These are phyloP conservation scores for Acanthurus lineatus DNA, from an alignment of 2,797 vertebrate species.

Conservation along the genomic window DNA sequence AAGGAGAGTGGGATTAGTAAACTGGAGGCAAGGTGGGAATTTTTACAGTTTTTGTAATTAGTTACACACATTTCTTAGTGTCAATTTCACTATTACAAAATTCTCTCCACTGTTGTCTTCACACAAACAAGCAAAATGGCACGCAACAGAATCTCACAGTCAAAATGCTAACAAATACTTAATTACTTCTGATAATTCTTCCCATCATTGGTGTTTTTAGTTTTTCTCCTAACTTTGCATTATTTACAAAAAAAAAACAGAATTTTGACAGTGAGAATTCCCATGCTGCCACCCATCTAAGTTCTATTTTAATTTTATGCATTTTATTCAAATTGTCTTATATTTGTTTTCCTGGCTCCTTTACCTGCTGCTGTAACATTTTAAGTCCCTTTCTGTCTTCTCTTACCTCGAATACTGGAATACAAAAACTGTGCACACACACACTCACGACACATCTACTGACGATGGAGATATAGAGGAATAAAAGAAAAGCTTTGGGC, in stretches of 20 bases:
- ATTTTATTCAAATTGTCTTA: not conserved
- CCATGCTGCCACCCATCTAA: not conserved
- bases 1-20: constrained; percentile 13
- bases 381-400: not conserved
- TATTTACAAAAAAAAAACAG: not conserved
- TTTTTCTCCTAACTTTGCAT: not conserved
- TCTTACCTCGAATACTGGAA: not conserved
- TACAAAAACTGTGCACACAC: not conserved
- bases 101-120: not conserved
- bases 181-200: not conserved
- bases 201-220: not conserved
- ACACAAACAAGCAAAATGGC: constrained; percentile 16
- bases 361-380: not conserved
- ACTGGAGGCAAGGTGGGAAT: constrained; percentile 2
- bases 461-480: not conserved
- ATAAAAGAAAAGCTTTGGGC: constrained; percentile 7
- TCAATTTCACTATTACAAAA: not conserved
- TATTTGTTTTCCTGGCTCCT: not conserved
- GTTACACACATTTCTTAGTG: constrained; percentile 10
- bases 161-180: constrained; percentile 15
- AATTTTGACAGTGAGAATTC: not conserved
- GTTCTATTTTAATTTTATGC: not conserved
- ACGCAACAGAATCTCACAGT: not conserved
- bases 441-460: not conserved
- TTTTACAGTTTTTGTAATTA: constrained; percentile 13